phyloP scores from a whole-genome alignment of 2,888 invertebrate species.

The Tetheella fluctuosa region DNA sequence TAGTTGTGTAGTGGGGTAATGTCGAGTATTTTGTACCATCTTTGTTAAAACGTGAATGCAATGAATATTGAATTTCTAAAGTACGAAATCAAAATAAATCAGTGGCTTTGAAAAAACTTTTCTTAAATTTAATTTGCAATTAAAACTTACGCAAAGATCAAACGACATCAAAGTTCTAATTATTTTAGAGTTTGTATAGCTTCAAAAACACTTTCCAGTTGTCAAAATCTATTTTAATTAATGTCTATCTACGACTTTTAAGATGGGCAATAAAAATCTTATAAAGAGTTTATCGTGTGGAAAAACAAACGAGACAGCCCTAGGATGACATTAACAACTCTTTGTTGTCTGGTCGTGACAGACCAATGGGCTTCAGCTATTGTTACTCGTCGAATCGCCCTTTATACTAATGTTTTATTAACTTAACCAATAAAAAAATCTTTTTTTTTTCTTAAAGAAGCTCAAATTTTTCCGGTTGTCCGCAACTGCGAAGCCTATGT shows the following conservation, averaged over 20 bases:
- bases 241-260: background rate
- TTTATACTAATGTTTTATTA: conserved; percentile 5
- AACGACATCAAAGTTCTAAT: too few species aligned
- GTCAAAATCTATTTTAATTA: too few species aligned
- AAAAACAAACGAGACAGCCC: conserved; percentile 3
- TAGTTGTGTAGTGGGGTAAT: too few species aligned
- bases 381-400: background rate
- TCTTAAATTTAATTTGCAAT: too few species aligned
- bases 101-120: too few species aligned
- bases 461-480: background rate
- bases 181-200: too few species aligned
- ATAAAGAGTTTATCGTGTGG: conserved; percentile 3
- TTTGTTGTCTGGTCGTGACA: conserved; percentile 5
- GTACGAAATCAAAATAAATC: too few species aligned
- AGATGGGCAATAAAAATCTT: conserved; percentile 1
- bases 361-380: background rate
- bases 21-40: too few species aligned
- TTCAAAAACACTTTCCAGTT: too few species aligned
- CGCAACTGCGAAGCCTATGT: background rate
- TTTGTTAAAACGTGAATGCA: too few species aligned
- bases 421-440: background rate
- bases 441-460: background rate
- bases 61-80: too few species aligned
- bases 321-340: conserved; percentile 2
- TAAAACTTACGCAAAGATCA: too few species aligned